Evolutionary conservation across 1,140 invertebrate genomes (phyloP).

Genomic region (Polypedilum vanderplanki): DNA sequence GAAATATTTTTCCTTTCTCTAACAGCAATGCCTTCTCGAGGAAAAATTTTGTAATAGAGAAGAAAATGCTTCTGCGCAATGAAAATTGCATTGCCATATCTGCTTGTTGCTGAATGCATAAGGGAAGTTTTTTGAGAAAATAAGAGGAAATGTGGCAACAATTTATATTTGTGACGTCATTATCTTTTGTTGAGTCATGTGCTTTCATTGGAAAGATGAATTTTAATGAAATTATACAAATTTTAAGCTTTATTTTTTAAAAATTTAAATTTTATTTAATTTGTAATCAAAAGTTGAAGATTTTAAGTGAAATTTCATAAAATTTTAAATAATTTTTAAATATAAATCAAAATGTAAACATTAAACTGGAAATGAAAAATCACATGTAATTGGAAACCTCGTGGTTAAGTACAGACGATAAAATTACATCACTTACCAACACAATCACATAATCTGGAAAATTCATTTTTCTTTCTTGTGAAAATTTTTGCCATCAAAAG

Average conservation of each 20-base stretch:
- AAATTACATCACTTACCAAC: conserved; percentile 26
- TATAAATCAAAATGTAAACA: conserved; percentile 1
- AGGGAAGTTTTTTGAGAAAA: neutral
- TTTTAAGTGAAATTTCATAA: neutral
- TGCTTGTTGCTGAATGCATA: neutral
- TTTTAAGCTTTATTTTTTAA: neutral
- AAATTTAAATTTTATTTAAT: neutral
- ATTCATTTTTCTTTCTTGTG: conserved; percentile 24
- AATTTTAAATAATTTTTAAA: neutral
- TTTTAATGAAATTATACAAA: conserved; percentile 1
- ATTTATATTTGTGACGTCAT: neutral
- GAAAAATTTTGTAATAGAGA: neutral
- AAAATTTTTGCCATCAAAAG: neutral
- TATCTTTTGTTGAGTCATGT: neutral
- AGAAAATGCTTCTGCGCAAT: neutral
- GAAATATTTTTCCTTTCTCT: neutral
- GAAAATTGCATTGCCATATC: neutral
- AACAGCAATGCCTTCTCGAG: neutral
- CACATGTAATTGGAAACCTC: conserved; percentile 26
- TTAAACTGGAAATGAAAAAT: neutral
- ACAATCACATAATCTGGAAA: neutral
- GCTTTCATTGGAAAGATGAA: neutral
- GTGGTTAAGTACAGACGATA: neutral
- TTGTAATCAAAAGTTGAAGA: neutral
- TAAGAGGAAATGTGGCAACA: conserved; percentile 3